Evolutionary conservation across 2,113 vertebrate genomes (phyloP), one percentile per base, ranked within the genome.

Genomic region (Ciconia boyciana): DNA sequence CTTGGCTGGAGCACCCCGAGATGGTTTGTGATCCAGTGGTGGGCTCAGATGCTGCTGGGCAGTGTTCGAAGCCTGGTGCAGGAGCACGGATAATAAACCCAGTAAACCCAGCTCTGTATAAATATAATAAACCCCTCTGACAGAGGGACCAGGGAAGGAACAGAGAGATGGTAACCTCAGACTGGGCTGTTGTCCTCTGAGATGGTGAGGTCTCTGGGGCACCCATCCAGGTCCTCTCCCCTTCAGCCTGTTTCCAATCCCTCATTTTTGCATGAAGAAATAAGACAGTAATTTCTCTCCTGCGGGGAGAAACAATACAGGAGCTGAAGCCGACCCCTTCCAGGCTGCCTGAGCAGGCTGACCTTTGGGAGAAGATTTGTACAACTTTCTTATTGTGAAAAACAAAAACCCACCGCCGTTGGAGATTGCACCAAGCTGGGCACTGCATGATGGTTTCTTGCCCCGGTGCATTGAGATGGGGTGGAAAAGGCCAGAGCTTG

Each of bases 221-320:
- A 84, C 83, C 32, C 80, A 44, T 49, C 83, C 86, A 76, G 83
- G 91, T 69, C 87, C 31, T 93, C 77, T 96, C 83, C 65, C 76
- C 83, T 87, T 93, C 80, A 87, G 87, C 82, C 82, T 61, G 16
- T 74, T 96, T 78, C 83, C 72, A 95, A n/a, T 74, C 65, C 65
- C 75, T 89, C 64, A 34, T 64, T 87, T 93, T 84, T 64, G 77
- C 83, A 89, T 57, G 89, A 75, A 89, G 74, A 95, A 96, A 92
- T 84, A 82, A 92, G 90, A 68, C 91, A 94, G 87, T n/a, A 34
- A 84, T 94, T 93, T 75, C 65, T 95, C 74, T 93, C 87, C 94
- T 87, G 93, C 32, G 1, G 91, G 70, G 77, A 93, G 34, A 72
- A 92, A 94, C 81, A 93, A 92, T 90, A 55, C 80, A 86, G 81